These are phyloP conservation scores for Pundamilia nyererei DNA, from an alignment of 2,113 vertebrate genomes.

Conservation along the genomic window DNA sequence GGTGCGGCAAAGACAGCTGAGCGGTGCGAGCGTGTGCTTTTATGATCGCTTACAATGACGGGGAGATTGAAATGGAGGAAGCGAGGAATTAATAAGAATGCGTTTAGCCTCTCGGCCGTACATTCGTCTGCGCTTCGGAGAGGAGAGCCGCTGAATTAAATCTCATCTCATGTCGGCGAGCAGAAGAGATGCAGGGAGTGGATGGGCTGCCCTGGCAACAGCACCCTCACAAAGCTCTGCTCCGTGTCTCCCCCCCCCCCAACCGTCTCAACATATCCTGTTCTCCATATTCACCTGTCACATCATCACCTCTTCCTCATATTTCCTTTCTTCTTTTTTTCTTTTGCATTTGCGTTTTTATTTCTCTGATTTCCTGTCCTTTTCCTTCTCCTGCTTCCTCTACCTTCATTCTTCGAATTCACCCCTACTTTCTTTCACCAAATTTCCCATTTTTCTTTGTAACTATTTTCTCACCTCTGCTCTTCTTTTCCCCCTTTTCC, in stretches of 20 bases:
- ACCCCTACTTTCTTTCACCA: not conserved
- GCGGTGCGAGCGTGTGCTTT: not conserved
- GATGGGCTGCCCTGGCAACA: slow-evolving; percentile 9
- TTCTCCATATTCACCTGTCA: not conserved
- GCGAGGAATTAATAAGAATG: slow-evolving; percentile 12
- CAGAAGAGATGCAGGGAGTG: not conserved
- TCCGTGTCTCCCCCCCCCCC: not conserved
- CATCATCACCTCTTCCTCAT: not conserved
- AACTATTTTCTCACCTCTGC: accelerated
- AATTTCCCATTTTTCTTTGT: not conserved
- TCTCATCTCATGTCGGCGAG: slow-evolving; percentile 19
- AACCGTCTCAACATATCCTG: accelerated
- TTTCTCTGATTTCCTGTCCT: not conserved
- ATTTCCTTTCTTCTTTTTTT: not conserved
- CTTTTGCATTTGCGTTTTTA: not conserved
- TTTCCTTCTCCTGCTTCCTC: not conserved
- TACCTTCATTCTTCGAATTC: accelerated
- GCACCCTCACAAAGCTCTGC: not conserved
- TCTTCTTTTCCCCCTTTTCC: not conserved
- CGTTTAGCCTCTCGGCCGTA: slow-evolving; percentile 15
- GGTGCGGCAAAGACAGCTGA: not conserved
- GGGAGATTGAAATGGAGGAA: not conserved
- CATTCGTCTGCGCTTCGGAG: not conserved
- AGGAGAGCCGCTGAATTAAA: slow-evolving; percentile 29
- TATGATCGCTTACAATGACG: not conserved